Percentiles rank a stretch among this genome's conserved stretches.
Evolutionary conservation across 1,140 invertebrate species (phyloP).

Genomic region (Drosophila obscura): DNA sequence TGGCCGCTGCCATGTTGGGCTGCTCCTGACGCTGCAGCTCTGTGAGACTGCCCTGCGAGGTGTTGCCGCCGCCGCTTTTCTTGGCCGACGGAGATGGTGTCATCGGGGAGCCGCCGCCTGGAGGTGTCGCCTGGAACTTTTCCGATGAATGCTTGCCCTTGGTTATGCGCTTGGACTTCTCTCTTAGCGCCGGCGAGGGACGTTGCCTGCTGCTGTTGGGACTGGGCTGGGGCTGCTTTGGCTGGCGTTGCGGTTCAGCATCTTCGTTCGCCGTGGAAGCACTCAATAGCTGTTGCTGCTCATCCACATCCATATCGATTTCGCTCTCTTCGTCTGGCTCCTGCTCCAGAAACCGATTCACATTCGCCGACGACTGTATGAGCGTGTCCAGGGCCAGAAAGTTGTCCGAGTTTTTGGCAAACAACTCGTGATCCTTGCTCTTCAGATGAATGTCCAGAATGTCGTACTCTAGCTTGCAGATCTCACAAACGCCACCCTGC

Average conservation of each 20-base stretch:
- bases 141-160: slow-evolving; percentile 80
- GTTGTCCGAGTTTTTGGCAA: slow-evolving; percentile 89
- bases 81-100: slow-evolving; percentile 32
- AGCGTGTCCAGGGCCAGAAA: slow-evolving; percentile 88
- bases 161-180: slow-evolving; percentile 75
- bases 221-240: slow-evolving; percentile 6
- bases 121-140: slow-evolving; percentile 59
- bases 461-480: slow-evolving; percentile 89
- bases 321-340: slow-evolving; percentile 50
- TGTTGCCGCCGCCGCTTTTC: slow-evolving; percentile 17
- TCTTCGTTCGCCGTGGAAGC: too few species aligned
- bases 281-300: slow-evolving; percentile 30
- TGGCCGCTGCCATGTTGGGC: slow-evolving; percentile 28
- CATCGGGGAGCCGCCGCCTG: slow-evolving; percentile 38
- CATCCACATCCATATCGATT: slow-evolving; percentile 74
- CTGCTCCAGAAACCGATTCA: slow-evolving; percentile 64
- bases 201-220: slow-evolving; percentile 35
- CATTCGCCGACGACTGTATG: slow-evolving; percentile 84
- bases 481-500: slow-evolving; percentile 89
- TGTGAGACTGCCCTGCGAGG: slow-evolving; percentile 22
- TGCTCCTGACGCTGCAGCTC: slow-evolving; percentile 47
- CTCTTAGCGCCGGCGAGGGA: slow-evolving; percentile 66
- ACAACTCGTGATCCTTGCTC: slow-evolving; percentile 89
- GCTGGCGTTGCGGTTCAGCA: neutral
- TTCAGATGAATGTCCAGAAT: slow-evolving; percentile 88